Conservation (phyloP, 2,113 vertebrate species). For the Manacus vitellinus region DNA sequence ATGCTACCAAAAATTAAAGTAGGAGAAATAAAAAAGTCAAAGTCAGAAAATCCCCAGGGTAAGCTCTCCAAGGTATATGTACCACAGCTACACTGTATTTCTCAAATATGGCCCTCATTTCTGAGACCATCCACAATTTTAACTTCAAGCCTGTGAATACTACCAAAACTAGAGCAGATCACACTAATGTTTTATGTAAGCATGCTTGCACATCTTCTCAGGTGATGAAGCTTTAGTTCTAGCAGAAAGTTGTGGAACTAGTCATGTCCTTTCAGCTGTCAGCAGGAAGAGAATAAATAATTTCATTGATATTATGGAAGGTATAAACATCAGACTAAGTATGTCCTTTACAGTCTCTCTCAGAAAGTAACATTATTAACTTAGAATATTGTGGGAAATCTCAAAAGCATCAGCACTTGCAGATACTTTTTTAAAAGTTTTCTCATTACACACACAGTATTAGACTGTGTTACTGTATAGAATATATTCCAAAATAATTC, state of each 20-base stretch:
- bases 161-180: background rate
- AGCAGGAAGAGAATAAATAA: background rate
- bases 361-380: background rate
- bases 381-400: background rate
- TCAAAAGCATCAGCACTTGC: background rate
- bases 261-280: background rate
- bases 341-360: background rate
- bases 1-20: background rate
- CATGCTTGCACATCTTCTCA: background rate
- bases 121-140: background rate
- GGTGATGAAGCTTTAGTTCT: background rate
- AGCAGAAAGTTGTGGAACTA: background rate
- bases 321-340: background rate
- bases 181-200: background rate
- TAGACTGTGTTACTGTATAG: background rate
- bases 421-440: background rate
- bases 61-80: background rate
- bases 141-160: background rate
- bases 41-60: background rate
- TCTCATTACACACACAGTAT: background rate
- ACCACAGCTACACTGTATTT: background rate
- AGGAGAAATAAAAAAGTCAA: background rate
- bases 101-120: background rate
- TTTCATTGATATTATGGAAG: background rate
- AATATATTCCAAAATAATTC: background rate